Conservation (phyloP, 2,797 vertebrate genomes). For the Hyperoplus immaculatus region DNA sequence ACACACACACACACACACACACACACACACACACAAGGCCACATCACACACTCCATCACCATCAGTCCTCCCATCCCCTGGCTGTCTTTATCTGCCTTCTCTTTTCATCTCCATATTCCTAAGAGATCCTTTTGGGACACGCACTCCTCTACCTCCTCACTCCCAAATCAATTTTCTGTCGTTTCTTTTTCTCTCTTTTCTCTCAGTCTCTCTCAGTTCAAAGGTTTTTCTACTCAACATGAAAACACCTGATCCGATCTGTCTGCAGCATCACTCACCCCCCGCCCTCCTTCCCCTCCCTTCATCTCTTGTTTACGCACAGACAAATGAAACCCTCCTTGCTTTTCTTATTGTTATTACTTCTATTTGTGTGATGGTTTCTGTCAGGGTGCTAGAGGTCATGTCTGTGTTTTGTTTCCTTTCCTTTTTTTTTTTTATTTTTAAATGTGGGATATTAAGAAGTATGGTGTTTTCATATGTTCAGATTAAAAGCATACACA, state of each 20-base stretch:
- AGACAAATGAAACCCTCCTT: slow-evolving; percentile 1
- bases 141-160: slow-evolving; percentile 14
- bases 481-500: not conserved
- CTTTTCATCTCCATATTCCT: slow-evolving; percentile 44
- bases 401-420: not conserved
- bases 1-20: slow-evolving; percentile 29
- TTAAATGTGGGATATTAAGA: not conserved
- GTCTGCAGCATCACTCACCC: slow-evolving; percentile 19
- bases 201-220: slow-evolving; percentile 37
- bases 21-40: slow-evolving; percentile 16
- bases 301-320: slow-evolving; percentile 30
- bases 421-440: not conserved
- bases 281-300: not conserved
- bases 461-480: not conserved
- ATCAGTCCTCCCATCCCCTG: slow-evolving; percentile 11
- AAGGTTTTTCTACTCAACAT: slow-evolving; percentile 53
- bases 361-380: not conserved
- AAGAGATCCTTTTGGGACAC: slow-evolving; percentile 37
- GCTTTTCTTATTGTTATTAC: not conserved
- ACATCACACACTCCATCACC: slow-evolving; percentile 17
- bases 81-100: slow-evolving; percentile 41
- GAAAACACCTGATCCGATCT: slow-evolving; percentile 49
- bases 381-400: not conserved
- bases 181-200: slow-evolving; percentile 28
- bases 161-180: slow-evolving; percentile 47